Percentiles rank a stretch among this genome's conserved stretches.
Conservation (phyloP, 1,140 invertebrate species). For the Drosophila serrata region DNA sequence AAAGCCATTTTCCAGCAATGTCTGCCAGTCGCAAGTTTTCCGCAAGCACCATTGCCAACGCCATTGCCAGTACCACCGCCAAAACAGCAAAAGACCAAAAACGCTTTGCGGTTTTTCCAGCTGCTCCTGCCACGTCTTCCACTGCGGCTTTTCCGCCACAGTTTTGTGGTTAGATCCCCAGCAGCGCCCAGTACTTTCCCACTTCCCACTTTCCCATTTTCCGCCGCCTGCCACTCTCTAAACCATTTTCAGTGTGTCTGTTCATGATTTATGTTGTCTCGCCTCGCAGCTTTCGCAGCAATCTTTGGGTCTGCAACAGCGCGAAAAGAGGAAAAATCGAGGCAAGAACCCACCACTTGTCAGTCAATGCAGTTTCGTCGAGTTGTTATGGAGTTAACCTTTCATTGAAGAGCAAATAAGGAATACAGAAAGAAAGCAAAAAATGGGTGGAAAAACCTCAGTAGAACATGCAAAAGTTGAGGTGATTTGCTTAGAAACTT, state of each 20-base stretch:
- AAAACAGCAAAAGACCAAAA: slow-evolving; percentile 61
- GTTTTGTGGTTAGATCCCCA: slow-evolving; percentile 42
- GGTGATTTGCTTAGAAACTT: slow-evolving; percentile 38
- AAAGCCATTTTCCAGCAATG: slow-evolving; percentile 66
- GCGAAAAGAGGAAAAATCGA: slow-evolving; percentile 47
- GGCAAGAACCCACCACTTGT: slow-evolving; percentile 69
- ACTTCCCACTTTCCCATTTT: slow-evolving; percentile 45
- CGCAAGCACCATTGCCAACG: slow-evolving; percentile 27
- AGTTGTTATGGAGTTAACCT: slow-evolving; percentile 62
- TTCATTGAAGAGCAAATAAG: slow-evolving; percentile 33
- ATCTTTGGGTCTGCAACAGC: slow-evolving; percentile 24
- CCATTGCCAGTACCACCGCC: slow-evolving; percentile 27
- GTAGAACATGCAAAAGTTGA: slow-evolving; percentile 35
- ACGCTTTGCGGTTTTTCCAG: slow-evolving; percentile 68
- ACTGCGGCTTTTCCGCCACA: slow-evolving; percentile 51
- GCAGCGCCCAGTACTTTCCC: slow-evolving; percentile 25
- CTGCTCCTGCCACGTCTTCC: slow-evolving; percentile 41
- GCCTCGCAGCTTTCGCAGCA: slow-evolving; percentile 35
- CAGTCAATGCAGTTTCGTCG: slow-evolving; percentile 57
- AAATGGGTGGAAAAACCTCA: slow-evolving; percentile 1
- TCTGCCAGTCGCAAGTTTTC: slow-evolving; percentile 57
- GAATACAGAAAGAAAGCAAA: background rate
- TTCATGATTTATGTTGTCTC: slow-evolving; percentile 80
- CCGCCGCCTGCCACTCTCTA: slow-evolving; percentile 12
- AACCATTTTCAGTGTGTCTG: slow-evolving; percentile 57